Evolutionary conservation across 2,113 vertebrate genomes (phyloP).

Genomic region (Cairina moschata): DNA sequence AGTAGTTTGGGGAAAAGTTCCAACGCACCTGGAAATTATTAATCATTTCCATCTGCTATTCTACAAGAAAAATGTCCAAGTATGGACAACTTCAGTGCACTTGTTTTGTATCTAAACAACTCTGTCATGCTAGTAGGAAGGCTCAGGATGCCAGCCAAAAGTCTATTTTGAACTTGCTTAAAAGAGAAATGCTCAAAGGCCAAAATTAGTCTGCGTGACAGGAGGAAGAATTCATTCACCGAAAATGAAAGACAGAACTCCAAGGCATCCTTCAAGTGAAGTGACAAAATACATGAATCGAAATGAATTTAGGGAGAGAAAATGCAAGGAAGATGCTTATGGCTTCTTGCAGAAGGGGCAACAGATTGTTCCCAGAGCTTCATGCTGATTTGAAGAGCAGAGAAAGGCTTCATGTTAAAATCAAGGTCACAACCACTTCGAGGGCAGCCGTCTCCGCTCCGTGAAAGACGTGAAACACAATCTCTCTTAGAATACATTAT

Average conservation of each 20-base stretch:
- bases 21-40: background rate
- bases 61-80: background rate
- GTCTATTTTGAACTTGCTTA: conserved; percentile 65
- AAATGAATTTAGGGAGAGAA: background rate
- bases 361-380: background rate
- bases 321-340: background rate
- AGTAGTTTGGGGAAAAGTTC: background rate
- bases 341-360: background rate
- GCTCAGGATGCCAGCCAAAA: conserved; percentile 59
- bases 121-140: conserved; percentile 8
- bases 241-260: conserved; percentile 56
- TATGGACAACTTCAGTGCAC: background rate
- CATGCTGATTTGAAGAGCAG: background rate
- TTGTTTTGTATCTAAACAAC: conserved; percentile 33
- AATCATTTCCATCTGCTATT: background rate
- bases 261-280: conserved; percentile 13
- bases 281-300: background rate
- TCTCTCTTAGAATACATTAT: conserved; percentile 10
- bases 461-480: conserved; percentile 45
- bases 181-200: conserved; percentile 47
- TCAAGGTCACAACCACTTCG: conserved; percentile 36
- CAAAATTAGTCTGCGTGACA: conserved; percentile 48
- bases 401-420: background rate
- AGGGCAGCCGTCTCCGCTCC: background rate
- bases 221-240: conserved; percentile 49